Percentiles rank a stretch among this genome's conserved stretches.
phyloP scores from a whole-genome alignment of 2,888 invertebrate genomes.

The Drosophila infuscata region DNA sequence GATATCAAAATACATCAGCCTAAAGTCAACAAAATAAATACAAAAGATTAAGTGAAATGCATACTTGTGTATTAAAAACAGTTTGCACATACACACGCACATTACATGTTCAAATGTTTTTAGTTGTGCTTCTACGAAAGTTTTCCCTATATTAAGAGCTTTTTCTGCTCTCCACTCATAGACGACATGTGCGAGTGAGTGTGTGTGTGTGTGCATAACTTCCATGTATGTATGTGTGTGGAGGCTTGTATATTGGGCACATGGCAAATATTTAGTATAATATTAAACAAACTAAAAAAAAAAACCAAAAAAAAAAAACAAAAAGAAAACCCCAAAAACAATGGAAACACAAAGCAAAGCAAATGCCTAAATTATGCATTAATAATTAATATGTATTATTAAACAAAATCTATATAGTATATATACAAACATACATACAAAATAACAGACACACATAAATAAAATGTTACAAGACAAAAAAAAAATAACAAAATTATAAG shows the following conservation, averaged over 20 bases:
- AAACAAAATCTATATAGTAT: slow-evolving; percentile 24
- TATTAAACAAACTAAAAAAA: slow-evolving; percentile 26
- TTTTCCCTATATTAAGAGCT: slow-evolving; percentile 15
- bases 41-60: not conserved
- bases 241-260: slow-evolving; percentile 43
- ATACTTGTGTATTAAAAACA: not conserved
- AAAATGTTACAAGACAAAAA: slow-evolving; percentile 24
- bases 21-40: slow-evolving; percentile 1
- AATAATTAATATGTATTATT: slow-evolving; percentile 62
- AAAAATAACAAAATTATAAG: slow-evolving; percentile 3
- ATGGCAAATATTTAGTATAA: slow-evolving; percentile 64
- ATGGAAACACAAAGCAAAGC: slow-evolving; percentile 53
- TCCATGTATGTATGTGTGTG: slow-evolving; percentile 45
- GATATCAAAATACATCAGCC: slow-evolving; percentile 1
- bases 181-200: not conserved
- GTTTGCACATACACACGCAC: slow-evolving; percentile 4
- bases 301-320: slow-evolving; percentile 2
- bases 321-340: slow-evolving; percentile 24
- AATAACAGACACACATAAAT: slow-evolving; percentile 22
- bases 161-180: not conserved
- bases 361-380: slow-evolving; percentile 69
- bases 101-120: slow-evolving; percentile 37
- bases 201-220: not conserved
- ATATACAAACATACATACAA: slow-evolving; percentile 27
- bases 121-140: slow-evolving; percentile 13